Evolutionary conservation across 2,113 vertebrate genomes (phyloP).

Genomic region (Hyaena hyaena): DNA sequence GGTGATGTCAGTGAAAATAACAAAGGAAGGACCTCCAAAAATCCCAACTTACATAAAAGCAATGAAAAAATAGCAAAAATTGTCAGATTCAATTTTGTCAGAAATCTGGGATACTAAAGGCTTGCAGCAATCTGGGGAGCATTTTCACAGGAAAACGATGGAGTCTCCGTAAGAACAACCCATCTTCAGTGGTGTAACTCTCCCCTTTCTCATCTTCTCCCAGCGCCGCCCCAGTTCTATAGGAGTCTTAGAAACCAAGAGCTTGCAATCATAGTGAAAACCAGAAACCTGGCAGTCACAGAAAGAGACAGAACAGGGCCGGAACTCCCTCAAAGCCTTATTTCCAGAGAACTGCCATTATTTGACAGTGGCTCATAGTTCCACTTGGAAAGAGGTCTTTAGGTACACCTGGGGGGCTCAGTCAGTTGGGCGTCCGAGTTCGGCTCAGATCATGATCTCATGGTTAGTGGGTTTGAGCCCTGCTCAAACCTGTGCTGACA

Average conservation of each 20-base stretch:
- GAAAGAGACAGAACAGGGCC: not conserved
- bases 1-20: not conserved
- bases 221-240: not conserved
- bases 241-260: not conserved
- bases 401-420: too few species aligned
- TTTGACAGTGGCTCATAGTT: not conserved
- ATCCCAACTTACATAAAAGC: not conserved
- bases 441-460: too few species aligned
- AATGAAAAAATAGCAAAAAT: not conserved
- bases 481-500: too few species aligned
- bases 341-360: not conserved
- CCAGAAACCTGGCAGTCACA: not conserved
- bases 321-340: not conserved
- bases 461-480: too few species aligned
- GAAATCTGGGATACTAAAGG: not conserved
- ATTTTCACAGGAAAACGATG: not conserved
- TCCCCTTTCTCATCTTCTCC: too few species aligned
- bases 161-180: not conserved
- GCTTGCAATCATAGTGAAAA: not conserved
- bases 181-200: not conserved
- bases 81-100: slow-evolving; percentile 30
- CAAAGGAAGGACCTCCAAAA: slow-evolving; percentile 1
- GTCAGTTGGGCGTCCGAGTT: too few species aligned
- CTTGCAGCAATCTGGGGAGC: not conserved
- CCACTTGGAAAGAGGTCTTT: not conserved